phyloP scores from a whole-genome alignment of 2,113 vertebrate species.

The pig (Sus scrofa) region DNA sequence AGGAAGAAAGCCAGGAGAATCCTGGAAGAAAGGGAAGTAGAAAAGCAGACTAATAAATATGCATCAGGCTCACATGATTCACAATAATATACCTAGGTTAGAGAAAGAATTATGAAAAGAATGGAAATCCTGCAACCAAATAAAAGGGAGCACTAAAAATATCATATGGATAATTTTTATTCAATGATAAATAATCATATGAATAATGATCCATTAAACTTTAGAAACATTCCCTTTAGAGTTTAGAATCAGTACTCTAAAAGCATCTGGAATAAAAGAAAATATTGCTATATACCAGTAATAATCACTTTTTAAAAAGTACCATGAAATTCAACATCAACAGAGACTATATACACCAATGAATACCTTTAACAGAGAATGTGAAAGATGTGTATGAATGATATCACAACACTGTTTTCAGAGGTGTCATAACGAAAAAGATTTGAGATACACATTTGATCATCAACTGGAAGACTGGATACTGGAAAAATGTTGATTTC shows the following conservation, averaged over 20 bases:
- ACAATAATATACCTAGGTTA: neutral
- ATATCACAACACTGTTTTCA: neutral
- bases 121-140: neutral
- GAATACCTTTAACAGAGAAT: neutral
- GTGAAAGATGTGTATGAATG: neutral
- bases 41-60: neutral
- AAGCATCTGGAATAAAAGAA: neutral
- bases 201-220: neutral
- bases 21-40: neutral
- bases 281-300: neutral
- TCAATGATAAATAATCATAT: no score
- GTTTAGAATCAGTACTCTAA: neutral
- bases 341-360: neutral
- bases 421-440: neutral
- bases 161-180: no score
- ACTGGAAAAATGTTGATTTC: neutral
- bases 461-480: neutral
- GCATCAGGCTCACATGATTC: neutral
- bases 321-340: neutral
- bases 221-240: neutral
- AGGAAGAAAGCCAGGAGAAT: neutral
- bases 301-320: neutral
- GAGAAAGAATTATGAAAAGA: neutral
- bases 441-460: neutral
- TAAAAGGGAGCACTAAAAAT: neutral